A percentile compares a stretch with the other conserved stretches of the same genome.
Conservation (phyloP, 1,140 invertebrate species). For the Gryon sp. region DNA sequence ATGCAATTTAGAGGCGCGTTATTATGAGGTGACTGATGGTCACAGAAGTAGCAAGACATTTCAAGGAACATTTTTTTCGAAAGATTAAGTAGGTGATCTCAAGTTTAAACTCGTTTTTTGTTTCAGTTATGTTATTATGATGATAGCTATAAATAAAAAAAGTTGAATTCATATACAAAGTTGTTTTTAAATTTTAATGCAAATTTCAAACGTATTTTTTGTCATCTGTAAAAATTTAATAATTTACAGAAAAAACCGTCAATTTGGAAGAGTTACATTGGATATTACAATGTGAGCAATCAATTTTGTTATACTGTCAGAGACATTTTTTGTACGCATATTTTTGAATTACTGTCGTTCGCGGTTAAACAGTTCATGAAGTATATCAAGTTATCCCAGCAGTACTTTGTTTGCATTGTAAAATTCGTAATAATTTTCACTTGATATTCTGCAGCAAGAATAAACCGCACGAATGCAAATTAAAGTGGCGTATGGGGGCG, state of each 20-base stretch:
- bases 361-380: constrained; percentile 41
- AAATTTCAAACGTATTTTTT: too few species aligned
- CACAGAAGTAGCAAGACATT: constrained; percentile 21
- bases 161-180: too few species aligned
- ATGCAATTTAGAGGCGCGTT: constrained; percentile 34
- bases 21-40: constrained; percentile 30
- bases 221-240: too few species aligned
- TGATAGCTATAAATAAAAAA: too few species aligned
- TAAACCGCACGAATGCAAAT: constrained; percentile 56
- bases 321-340: not conserved
- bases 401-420: constrained; percentile 38
- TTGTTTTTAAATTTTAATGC: too few species aligned
- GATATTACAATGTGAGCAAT: too few species aligned
- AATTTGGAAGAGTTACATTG: too few species aligned
- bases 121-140: too few species aligned
- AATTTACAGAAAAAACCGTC: too few species aligned
- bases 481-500: constrained; percentile 48
- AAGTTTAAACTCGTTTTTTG: not conserved
- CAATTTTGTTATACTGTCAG: too few species aligned
- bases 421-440: constrained; percentile 56
- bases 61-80: constrained; percentile 24
- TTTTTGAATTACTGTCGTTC: constrained; percentile 22
- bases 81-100: not conserved
- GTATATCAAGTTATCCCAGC: constrained; percentile 42
- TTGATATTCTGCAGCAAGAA: constrained; percentile 44